Evolutionary conservation across 2,797 vertebrate genomes (phyloP), one percentile per base, ranked within the genome.

Genomic region (Arrhamphus sclerolepis): DNA sequence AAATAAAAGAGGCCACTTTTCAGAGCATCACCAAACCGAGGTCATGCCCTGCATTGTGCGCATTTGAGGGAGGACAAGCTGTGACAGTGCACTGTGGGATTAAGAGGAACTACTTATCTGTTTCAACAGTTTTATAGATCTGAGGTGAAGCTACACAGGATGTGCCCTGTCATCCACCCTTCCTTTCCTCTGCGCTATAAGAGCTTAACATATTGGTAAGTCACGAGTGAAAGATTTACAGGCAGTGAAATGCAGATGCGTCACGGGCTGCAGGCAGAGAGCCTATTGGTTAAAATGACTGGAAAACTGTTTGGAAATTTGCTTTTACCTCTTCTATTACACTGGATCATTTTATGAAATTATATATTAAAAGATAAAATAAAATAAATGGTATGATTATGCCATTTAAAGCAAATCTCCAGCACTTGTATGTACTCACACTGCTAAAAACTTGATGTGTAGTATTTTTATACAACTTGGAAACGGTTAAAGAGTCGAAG

Each of bases 61-160:
- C 18, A 56, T 18, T 2, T 7, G 1, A 34, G 13, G 5, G 38
- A 38, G 29, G 22, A 44, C 18, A 21, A n/a, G 39, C 39, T 59
- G 61, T 46, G 42, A 58, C 40, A 43, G 39, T 13, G 34, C 38
- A 39, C 11, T 4, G 14, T 3, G 4, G 34, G 17, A 3, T 50
- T 6, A 72, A 76, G 64, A 75, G 76, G 76, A 87, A 82, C 69
- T 68, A 16, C 1, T 5, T 39, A 24, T 57, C 20, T 28, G 53
- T 83, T 82, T 74, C 60, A 61, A 66, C 72, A 82, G n/a, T 64
- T 40, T 70, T n/a, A 49, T 18, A 72, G 39, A 71, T 54, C 21
- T 66, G 70, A 66, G 46, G 55, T 71, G 62, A 73, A 65, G 61
- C 57, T 77, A 55, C 53, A 84, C 82, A 88, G 89, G 87, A 91